These are phyloP conservation scores for Agraylea sexmaculata DNA, from an alignment of 1,140 invertebrate species.

Conservation along the genomic window DNA sequence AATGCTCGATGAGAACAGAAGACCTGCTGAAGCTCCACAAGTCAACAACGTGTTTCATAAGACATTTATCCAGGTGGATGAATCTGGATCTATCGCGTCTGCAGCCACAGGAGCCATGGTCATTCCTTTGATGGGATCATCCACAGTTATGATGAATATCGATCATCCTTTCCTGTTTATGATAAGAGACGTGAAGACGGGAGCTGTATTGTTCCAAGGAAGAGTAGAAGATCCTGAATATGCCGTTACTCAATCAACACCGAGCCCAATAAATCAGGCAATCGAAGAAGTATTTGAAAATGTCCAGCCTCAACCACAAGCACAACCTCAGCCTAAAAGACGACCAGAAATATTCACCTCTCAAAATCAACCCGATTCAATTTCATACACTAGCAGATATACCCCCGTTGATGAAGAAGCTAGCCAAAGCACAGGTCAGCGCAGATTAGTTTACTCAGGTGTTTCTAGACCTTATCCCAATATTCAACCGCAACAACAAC, in stretches of 20 bases:
- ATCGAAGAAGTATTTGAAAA: no score
- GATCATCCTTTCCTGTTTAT: slow-evolving; percentile 63
- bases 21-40: slow-evolving; percentile 25
- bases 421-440: no score
- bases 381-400: no score
- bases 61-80: slow-evolving; percentile 57
- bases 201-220: slow-evolving; percentile 54
- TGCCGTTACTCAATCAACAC: neutral
- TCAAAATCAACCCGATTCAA: no score
- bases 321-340: no score
- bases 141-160: slow-evolving; percentile 33
- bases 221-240: slow-evolving; percentile 40
- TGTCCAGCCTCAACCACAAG: no score
- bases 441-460: no score
- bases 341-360: no score
- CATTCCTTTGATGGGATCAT: slow-evolving; percentile 45
- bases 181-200: slow-evolving; percentile 48
- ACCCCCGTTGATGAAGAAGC: no score
- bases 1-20: slow-evolving; percentile 41
- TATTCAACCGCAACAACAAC: no score
- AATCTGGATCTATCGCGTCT: slow-evolving; percentile 57
- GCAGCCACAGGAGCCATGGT: slow-evolving; percentile 50
- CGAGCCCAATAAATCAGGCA: no score
- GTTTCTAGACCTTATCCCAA: no score
- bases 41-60: slow-evolving; percentile 55